Evolutionary conservation across 1,140 invertebrate genomes (phyloP).

Genomic region (Halesus radiatus): DNA sequence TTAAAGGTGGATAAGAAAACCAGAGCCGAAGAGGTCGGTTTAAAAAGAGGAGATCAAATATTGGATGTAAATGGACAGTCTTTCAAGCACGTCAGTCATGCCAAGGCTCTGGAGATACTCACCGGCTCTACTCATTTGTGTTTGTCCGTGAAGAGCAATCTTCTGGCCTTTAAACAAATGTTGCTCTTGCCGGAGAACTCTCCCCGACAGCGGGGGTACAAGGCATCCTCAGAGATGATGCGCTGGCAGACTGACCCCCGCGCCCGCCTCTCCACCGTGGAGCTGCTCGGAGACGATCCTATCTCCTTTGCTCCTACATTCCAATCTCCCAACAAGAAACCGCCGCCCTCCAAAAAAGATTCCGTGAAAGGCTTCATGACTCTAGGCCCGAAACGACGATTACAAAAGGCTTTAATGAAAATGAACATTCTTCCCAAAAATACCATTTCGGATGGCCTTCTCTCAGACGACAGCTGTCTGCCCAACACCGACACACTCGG

Average conservation of each 20-base stretch:
- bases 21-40: constrained; percentile 95
- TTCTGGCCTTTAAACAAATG: constrained; percentile 88
- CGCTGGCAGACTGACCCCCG: constrained; percentile 75
- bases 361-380: constrained; percentile 89
- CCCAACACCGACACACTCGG: constrained; percentile 67
- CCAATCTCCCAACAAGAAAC: constrained; percentile 87
- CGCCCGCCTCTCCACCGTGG: constrained; percentile 74
- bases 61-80: constrained; percentile 97
- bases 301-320: constrained; percentile 85
- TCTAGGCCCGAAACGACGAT: constrained; percentile 83
- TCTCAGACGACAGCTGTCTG: constrained; percentile 72
- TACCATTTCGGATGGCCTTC: constrained; percentile 78
- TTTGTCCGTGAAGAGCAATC: constrained; percentile 97
- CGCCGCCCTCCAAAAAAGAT: constrained; percentile 78
- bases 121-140: constrained; percentile 94
- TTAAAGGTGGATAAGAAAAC: constrained; percentile 93
- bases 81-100: constrained; percentile 92
- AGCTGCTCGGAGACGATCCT: constrained; percentile 82
- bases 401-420: constrained; percentile 92
- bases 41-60: constrained; percentile 97
- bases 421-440: constrained; percentile 93
- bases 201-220: constrained; percentile 76
- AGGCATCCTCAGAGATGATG: constrained; percentile 63
- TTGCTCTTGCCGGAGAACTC: constrained; percentile 88
- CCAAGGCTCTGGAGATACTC: constrained; percentile 92